phyloP scores from a whole-genome alignment of 2,797 vertebrate genomes.

The Periparus ater region DNA sequence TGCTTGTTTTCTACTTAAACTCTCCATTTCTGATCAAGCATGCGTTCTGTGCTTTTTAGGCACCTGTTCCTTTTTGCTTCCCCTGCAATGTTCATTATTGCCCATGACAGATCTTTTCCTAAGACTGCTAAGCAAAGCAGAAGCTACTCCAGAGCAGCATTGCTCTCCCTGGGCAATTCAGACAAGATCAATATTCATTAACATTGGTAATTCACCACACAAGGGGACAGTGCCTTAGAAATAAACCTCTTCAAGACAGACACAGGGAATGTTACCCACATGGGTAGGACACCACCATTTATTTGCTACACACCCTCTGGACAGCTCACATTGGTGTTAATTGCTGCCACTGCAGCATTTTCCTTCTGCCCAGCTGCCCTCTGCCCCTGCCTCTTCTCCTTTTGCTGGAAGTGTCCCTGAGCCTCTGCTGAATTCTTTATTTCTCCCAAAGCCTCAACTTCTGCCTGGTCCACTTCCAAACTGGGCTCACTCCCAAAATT shows the following conservation, averaged over 20 bases:
- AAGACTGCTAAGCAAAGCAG: slow-evolving; percentile 33
- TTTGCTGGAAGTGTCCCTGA: background rate
- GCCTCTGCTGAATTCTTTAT: background rate
- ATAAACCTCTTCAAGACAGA: background rate
- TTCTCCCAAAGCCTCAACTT: background rate
- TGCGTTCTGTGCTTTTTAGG: slow-evolving; percentile 17
- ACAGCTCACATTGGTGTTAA: background rate
- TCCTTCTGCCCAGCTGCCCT: background rate
- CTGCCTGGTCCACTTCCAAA: background rate
- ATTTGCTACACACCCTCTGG: background rate
- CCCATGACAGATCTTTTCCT: slow-evolving; percentile 25
- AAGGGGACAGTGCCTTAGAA: background rate
- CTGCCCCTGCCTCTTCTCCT: background rate
- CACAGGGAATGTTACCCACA: background rate
- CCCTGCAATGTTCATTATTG: slow-evolving; percentile 19
- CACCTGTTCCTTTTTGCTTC: background rate
- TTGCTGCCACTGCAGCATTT: background rate
- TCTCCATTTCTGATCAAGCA: slow-evolving; percentile 40
- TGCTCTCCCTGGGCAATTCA: slow-evolving; percentile 30
- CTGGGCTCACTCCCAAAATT: background rate
- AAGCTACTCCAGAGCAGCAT: slow-evolving; percentile 25
- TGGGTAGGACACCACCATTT: background rate
- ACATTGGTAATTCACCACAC: slow-evolving; percentile 15
- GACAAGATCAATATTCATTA: slow-evolving; percentile 47
- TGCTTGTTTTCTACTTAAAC: slow-evolving; percentile 49